Evolutionary conservation across 2,113 vertebrate species (phyloP).

Genomic region (Prunella fulvescens): DNA sequence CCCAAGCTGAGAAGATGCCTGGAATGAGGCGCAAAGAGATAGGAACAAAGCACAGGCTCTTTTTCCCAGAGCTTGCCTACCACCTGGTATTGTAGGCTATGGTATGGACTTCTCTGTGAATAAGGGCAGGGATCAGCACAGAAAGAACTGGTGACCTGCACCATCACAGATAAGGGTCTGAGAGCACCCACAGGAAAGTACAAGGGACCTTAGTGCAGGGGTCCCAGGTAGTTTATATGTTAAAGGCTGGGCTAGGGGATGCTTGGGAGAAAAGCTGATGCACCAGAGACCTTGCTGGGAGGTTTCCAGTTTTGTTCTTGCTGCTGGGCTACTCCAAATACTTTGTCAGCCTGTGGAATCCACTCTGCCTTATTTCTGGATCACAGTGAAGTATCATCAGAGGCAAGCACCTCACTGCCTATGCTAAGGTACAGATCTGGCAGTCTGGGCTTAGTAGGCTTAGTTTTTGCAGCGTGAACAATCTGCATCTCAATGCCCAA

Average conservation of each 20-base stretch:
- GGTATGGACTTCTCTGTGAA: neutral
- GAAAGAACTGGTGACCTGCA: neutral
- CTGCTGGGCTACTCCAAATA: neutral
- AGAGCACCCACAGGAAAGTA: neutral
- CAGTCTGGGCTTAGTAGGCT: neutral
- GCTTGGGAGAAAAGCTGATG: neutral
- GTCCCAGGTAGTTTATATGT: neutral
- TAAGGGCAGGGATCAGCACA: accelerated
- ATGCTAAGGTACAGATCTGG: neutral
- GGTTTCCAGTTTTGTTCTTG: neutral
- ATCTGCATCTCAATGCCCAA: neutral
- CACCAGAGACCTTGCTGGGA: neutral
- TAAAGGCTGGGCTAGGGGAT: neutral
- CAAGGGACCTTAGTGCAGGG: neutral
- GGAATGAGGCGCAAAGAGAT: neutral
- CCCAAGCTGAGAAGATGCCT: neutral
- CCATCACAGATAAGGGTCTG: neutral
- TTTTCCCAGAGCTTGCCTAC: neutral
- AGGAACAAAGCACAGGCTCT: neutral
- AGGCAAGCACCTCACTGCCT: neutral
- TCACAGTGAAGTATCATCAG: neutral
- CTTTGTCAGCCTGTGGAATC: neutral
- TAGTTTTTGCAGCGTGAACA: neutral
- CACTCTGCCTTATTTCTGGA: neutral
- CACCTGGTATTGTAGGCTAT: neutral